Base-by-base conservation (phyloP, 2,888 invertebrate genomes). In the Dryobota labecula region DNA sequence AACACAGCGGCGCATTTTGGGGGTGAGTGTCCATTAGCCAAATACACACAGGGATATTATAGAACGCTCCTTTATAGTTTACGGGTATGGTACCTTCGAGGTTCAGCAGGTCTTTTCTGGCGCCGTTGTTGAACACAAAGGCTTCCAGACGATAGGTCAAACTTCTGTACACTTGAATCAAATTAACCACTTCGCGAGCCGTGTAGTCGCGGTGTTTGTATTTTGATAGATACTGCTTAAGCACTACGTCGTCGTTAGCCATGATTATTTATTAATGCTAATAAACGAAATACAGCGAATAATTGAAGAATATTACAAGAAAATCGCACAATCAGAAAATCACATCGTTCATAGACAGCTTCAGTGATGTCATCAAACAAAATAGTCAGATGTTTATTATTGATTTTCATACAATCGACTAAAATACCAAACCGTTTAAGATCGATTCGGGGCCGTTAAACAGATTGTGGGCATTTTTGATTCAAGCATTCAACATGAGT, bases 1-100 rank as follows among this genome's bases (percentile, higher is more conserved):
- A 98, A 90, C 98, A 98, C 95, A 99, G 97, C 0, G 99, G 99
- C 47, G 99, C 99, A 95, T 99, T 98, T 91, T 98, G 97, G 0
- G 99, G 99, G 96, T 99, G 99, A 7, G 99, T 99, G 90, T 99
- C 99, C 97, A 99, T 98, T 63, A 99, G 92, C 98, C 99, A 99
- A 88, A 99, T 98, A 90, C 98, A 98, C 53, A 99, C 97, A 20
- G 99, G 99, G 92, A 99, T 99, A 95, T 99, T 99, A 94, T 99
- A 99, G 58, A 96, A 97, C 73, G 97, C 96, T 95, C 98, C 98
- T 97, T 98, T 99, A 91, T 98, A 99, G 67, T 97, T 96, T 1
- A 99, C 98, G 56, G 99, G 99, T 88, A 99, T 98, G 11, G 99
- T 99, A 67, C 99, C 99, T 89, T 97, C 97, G 66, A 99, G 96